Conservation (phyloP, 2,888 invertebrate species). For the Plagiodera versicolora region DNA sequence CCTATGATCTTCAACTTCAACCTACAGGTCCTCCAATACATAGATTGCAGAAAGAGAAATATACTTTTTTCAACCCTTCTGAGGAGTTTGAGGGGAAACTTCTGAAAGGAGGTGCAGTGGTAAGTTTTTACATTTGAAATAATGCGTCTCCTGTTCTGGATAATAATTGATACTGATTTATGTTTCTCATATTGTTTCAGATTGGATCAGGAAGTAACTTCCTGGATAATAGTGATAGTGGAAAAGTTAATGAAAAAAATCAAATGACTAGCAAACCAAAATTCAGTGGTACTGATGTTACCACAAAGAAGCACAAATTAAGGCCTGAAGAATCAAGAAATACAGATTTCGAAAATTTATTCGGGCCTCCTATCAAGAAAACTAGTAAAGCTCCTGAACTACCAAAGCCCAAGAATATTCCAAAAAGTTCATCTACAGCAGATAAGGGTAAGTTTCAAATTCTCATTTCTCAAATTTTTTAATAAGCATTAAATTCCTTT, state of each 20-base stretch:
- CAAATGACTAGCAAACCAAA: constrained; percentile 74
- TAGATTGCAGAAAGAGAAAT: constrained; percentile 76
- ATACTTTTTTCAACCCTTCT: constrained; percentile 81
- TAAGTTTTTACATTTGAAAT: constrained; percentile 37
- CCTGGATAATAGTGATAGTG: constrained; percentile 53
- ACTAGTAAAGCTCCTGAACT: constrained; percentile 68
- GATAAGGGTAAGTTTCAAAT: constrained; percentile 55
- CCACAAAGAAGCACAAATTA: constrained; percentile 49
- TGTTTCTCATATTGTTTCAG: constrained; percentile 39
- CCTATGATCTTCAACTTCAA: constrained; percentile 85
- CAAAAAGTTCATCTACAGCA: constrained; percentile 58
- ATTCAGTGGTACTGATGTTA: constrained; percentile 57
- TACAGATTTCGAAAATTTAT: constrained; percentile 73
- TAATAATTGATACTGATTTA: too few species aligned
- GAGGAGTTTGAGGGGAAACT: constrained; percentile 89
- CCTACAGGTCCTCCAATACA: constrained; percentile 71
- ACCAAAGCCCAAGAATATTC: constrained; percentile 41
- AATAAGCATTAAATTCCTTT: too few species aligned
- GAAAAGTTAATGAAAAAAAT: constrained; percentile 45
- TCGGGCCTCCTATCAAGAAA: constrained; percentile 82
- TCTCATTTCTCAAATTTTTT: too few species aligned
- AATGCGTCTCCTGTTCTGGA: too few species aligned
- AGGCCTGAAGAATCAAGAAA: constrained; percentile 51
- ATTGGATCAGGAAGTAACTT: constrained; percentile 41
- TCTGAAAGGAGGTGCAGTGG: constrained; percentile 80